phyloP scores from a whole-genome alignment of 23 tunicate genomes.

The Ascidia mentula region DNA sequence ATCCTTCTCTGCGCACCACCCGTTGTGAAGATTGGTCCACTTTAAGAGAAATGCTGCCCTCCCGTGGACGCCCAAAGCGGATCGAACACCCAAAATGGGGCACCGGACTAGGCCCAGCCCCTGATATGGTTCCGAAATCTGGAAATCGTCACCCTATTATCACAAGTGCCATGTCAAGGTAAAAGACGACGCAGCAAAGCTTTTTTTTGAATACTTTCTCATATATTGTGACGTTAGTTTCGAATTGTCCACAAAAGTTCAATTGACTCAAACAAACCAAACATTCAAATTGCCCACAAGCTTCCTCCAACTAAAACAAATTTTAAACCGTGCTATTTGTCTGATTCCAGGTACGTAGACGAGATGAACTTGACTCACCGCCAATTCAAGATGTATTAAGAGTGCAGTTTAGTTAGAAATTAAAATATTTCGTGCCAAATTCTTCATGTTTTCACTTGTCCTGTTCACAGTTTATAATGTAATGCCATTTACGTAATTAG shows the following conservation, averaged over 20 bases:
- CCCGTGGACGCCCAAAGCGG: conserved; percentile 65
- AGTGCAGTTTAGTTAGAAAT: not conserved
- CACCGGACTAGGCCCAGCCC: conserved; percentile 66
- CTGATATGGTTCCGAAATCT: conserved; percentile 36
- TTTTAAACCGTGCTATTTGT: too few relatives aligned
- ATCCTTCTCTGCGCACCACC: conserved; percentile 77
- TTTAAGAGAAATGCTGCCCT: conserved; percentile 88
- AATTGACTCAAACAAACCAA: too few relatives aligned
- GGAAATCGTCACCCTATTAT: conserved; percentile 78
- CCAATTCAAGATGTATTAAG: conserved; percentile 78
- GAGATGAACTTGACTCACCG: conserved; percentile 89
- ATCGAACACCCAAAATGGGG: conserved; percentile 89
- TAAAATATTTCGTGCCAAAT: not conserved
- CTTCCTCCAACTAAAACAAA: too few relatives aligned
- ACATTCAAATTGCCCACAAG: too few relatives aligned
- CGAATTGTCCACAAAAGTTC: too few relatives aligned
- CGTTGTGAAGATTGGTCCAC: conserved; percentile 96
- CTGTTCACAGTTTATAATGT: too few relatives aligned
- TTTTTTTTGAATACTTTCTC: too few relatives aligned
- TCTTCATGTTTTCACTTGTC: too few relatives aligned
- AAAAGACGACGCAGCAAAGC: not conserved
- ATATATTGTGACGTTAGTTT: too few relatives aligned
- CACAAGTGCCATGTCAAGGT: conserved; percentile 87
- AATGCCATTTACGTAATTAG: too few relatives aligned
- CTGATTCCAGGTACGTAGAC: conserved; percentile 89